Conservation (phyloP, 53 echinoderm and acorn worm species). For the Echinometra lucunter region DNA sequence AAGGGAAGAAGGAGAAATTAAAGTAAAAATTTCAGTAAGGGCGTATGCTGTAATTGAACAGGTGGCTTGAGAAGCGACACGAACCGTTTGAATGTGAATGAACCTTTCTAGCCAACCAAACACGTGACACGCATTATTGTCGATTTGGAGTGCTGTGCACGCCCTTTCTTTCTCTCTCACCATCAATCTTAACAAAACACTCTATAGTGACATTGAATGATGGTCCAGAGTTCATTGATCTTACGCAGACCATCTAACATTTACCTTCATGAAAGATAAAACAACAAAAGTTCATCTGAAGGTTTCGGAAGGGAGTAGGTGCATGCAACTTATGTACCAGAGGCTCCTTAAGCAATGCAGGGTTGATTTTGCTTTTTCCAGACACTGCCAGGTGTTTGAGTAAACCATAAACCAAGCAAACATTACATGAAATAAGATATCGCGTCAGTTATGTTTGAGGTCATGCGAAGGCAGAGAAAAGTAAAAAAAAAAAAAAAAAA, state of each 20-base stretch:
- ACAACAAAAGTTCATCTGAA: not conserved
- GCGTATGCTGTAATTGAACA: not conserved
- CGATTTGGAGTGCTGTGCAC: conserved; percentile 9
- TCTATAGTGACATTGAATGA: conserved; percentile 11
- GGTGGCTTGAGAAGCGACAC: not conserved
- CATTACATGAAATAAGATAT: too few relatives aligned
- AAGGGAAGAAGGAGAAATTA: too few relatives aligned
- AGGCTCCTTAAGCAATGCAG: too few relatives aligned
- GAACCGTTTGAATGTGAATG: not conserved
- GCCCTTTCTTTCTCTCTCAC: not conserved
- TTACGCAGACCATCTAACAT: not conserved
- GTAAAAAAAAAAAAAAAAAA: too few relatives aligned
- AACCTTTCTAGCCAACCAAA: not conserved
- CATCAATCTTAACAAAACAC: conserved; percentile 8
- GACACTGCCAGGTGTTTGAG: too few relatives aligned
- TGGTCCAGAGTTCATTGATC: not conserved
- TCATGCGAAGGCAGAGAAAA: too few relatives aligned
- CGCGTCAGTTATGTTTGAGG: too few relatives aligned
- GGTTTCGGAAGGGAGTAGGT: not conserved
- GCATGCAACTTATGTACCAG: not conserved
- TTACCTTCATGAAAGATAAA: not conserved
- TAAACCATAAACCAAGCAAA: too few relatives aligned
- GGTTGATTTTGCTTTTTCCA: too few relatives aligned
- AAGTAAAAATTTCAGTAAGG: not conserved
- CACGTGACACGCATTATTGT: conserved; percentile 29